Conservation (phyloP, 2,113 vertebrate species). For the Datnioides undecimradiatus region DNA sequence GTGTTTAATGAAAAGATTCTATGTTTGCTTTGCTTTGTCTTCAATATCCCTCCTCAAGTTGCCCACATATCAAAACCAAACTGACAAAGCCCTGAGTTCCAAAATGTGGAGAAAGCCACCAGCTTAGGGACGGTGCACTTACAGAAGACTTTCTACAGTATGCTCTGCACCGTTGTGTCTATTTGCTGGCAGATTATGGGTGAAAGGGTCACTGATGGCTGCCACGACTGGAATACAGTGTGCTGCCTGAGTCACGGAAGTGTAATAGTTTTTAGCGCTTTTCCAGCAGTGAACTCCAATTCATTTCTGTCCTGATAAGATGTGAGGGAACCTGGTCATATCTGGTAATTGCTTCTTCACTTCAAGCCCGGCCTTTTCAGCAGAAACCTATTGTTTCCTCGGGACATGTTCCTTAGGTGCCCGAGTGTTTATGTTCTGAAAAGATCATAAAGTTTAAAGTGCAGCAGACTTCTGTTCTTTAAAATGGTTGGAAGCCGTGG, state of each 20-base stretch:
- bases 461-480: neutral
- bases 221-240: slow-evolving; percentile 4
- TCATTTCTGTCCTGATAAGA: slow-evolving; percentile 62
- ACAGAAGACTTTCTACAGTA: neutral
- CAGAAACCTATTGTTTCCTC: slow-evolving; percentile 16
- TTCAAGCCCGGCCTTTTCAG: slow-evolving; percentile 22
- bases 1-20: too few species aligned
- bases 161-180: neutral
- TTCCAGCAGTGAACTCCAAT: slow-evolving; percentile 50
- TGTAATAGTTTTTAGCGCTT: slow-evolving; percentile 56
- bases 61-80: too few species aligned
- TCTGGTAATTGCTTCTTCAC: slow-evolving; percentile 60
- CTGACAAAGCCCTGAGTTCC: neutral
- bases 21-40: too few species aligned
- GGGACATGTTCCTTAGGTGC: neutral
- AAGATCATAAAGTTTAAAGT: neutral
- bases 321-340: slow-evolving; percentile 47
- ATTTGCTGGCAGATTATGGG: slow-evolving; percentile 5
- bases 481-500: neutral
- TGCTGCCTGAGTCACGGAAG: neutral
- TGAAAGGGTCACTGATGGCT: slow-evolving; percentile 19
- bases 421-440: neutral
- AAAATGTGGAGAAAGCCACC: neutral
- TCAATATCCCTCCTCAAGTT: too few species aligned
- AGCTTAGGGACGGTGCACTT: neutral